phyloP scores from a whole-genome alignment of 2,113 vertebrate species.

The Oxyura jamaicensis region DNA sequence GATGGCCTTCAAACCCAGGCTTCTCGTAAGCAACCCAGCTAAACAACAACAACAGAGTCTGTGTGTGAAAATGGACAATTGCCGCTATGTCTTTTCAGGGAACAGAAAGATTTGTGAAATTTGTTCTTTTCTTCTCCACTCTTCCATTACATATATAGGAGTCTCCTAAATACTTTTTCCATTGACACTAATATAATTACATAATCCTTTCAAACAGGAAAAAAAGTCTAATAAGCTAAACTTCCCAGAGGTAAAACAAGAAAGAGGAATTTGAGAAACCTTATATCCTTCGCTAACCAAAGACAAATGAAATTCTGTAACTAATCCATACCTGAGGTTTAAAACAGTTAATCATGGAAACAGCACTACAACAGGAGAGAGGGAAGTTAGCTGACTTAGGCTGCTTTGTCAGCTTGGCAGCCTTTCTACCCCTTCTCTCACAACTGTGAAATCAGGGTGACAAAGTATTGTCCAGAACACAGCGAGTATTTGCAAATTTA shows the following conservation, averaged over 20 bases:
- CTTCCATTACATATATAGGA: background rate
- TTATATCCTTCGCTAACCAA: background rate
- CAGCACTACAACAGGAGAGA: background rate
- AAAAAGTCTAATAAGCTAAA: background rate
- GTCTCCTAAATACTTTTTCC: background rate
- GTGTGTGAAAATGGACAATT: background rate
- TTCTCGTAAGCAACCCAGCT: constrained; percentile 96
- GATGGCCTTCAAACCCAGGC: constrained; percentile 87
- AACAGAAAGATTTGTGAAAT: background rate
- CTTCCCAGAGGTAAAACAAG: background rate
- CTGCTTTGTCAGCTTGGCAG: background rate
- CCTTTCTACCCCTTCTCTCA: background rate
- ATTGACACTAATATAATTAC: background rate
- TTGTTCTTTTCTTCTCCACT: background rate
- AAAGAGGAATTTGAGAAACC: background rate
- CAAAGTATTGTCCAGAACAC: background rate
- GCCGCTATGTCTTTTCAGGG: background rate
- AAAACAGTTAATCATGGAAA: background rate
- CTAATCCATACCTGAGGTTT: background rate
- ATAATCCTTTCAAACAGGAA: background rate
- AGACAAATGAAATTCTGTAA: background rate
- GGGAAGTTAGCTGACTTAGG: background rate
- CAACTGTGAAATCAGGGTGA: background rate
- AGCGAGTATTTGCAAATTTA: background rate
- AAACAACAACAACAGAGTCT: constrained; percentile 11